A percentile compares a stretch with the other conserved stretches of the same genome.
Evolutionary conservation across 2,113 vertebrate species (phyloP).

Genomic region (Tyrannus savana): DNA sequence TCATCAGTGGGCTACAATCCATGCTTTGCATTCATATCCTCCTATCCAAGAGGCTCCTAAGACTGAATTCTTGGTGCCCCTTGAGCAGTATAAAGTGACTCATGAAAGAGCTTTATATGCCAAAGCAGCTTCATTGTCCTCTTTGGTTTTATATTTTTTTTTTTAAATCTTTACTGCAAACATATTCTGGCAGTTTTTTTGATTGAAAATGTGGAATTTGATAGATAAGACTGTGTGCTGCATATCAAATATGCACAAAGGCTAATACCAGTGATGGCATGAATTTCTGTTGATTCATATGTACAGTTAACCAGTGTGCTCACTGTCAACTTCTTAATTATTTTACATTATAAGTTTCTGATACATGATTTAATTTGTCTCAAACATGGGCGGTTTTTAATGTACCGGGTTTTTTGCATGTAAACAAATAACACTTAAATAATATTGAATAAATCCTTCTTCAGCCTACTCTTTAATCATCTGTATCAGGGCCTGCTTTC

Average conservation of each 20-base stretch:
- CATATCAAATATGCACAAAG: not conserved
- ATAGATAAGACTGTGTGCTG: not conserved
- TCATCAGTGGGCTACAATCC: not conserved
- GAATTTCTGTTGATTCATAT: not conserved
- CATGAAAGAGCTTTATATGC: not conserved
- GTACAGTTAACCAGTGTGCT: not conserved
- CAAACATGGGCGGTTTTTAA: not conserved
- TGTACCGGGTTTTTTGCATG: not conserved
- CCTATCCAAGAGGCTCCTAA: not conserved
- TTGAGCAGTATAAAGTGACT: not conserved
- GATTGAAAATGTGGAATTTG: not conserved
- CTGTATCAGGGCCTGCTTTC: not conserved
- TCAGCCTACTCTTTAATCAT: not conserved
- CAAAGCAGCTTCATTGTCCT: not conserved
- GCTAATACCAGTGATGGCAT: not conserved
- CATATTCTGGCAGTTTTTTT: not conserved
- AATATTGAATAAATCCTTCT: not conserved
- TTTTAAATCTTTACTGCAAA: not conserved
- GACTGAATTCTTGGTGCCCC: not conserved
- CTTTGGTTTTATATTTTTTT: too few relatives aligned
- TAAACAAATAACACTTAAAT: not conserved
- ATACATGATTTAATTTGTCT: not conserved
- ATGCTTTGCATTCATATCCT: not conserved
- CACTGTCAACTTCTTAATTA: not conserved
- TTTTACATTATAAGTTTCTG: not conserved